These are phyloP conservation scores for Pocota personata DNA, from an alignment of 2,888 invertebrate genomes.

Conservation along the genomic window DNA sequence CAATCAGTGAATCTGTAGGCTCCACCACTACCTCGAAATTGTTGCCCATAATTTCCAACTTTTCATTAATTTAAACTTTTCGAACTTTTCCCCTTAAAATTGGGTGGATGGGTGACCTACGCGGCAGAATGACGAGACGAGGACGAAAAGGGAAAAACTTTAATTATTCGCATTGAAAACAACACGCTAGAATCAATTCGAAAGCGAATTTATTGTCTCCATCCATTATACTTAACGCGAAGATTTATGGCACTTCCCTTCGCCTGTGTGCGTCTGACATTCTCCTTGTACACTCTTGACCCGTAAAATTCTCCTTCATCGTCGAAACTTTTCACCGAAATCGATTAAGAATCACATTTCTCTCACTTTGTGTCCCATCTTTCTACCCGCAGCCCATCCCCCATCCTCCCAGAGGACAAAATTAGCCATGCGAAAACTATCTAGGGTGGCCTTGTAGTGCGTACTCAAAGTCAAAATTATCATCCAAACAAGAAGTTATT, in stretches of 20 bases:
- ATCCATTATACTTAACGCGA: slow-evolving; percentile 63
- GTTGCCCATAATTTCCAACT: slow-evolving; percentile 58
- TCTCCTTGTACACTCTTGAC: slow-evolving; percentile 46
- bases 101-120: slow-evolving; percentile 3
- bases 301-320: slow-evolving; percentile 25
- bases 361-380: background rate
- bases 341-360: slow-evolving; percentile 67
- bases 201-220: slow-evolving; percentile 68
- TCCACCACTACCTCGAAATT: slow-evolving; percentile 9
- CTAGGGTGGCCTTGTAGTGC: background rate
- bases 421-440: slow-evolving; percentile 63
- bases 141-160: slow-evolving; percentile 1
- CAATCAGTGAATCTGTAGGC: slow-evolving; percentile 26
- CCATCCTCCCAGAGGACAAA: background rate
- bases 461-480: slow-evolving; percentile 33
- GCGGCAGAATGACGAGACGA: background rate
- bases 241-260: slow-evolving; percentile 65
- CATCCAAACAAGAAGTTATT: slow-evolving; percentile 9
- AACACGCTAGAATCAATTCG: slow-evolving; percentile 65
- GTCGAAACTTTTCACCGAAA: slow-evolving; percentile 59
- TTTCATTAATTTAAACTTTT: slow-evolving; percentile 66
- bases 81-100: slow-evolving; percentile 48
- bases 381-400: background rate
- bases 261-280: slow-evolving; percentile 56
- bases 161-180: slow-evolving; percentile 69